Evolutionary conservation across 2,888 invertebrate genomes (phyloP).

Genomic region (Erebia aethiops): DNA sequence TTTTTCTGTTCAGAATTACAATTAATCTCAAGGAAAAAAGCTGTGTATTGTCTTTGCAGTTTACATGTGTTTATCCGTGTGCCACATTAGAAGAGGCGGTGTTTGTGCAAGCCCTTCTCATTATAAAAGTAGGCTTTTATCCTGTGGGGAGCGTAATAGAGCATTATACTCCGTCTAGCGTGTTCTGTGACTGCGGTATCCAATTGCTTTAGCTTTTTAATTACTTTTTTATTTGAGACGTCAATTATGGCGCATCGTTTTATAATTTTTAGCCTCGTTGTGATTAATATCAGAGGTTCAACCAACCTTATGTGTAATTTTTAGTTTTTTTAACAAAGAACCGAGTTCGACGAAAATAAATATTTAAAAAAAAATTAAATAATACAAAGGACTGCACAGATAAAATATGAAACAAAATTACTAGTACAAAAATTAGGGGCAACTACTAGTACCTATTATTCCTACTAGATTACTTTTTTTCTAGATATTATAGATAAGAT

Average conservation of each 20-base stretch:
- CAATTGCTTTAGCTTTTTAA: conserved; percentile 37
- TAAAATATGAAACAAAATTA: no score
- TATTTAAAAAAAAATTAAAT: no score
- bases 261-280: neutral
- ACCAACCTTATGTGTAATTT: neutral
- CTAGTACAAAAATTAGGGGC: no score
- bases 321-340: neutral
- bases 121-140: conserved; percentile 42
- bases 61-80: conserved; percentile 34
- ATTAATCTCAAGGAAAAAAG: conserved; percentile 23
- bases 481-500: no score
- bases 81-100: conserved; percentile 36
- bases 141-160: conserved; percentile 33
- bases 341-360: no score
- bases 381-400: no score
- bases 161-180: conserved; percentile 34
- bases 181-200: conserved; percentile 32
- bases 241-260: conserved; percentile 18
- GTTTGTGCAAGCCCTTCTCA: conserved; percentile 37
- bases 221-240: conserved; percentile 23
- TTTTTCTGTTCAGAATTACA: conserved; percentile 9
- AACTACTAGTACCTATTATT: no score
- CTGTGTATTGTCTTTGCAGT: conserved; percentile 16
- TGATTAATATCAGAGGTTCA: neutral
- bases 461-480: no score